Base-by-base conservation (phyloP, 2,888 invertebrate genomes). In the Meganola albula region DNA sequence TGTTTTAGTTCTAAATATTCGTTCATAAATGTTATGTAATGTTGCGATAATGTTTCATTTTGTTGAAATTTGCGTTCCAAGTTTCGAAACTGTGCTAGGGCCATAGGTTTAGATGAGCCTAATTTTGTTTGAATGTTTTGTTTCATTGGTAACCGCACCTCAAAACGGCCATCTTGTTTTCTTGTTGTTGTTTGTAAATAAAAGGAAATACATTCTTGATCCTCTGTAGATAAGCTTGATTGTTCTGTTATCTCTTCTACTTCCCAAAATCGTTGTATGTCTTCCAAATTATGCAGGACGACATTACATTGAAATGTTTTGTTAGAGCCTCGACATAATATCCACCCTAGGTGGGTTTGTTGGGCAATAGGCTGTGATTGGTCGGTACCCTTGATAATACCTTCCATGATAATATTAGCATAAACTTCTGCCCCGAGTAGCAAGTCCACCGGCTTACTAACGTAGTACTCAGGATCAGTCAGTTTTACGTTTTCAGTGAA, bases 1-100 rank as follows among this genome's bases (percentile, higher is more conserved):
- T 31, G 31, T 12, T 24, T 24, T 1, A 31, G 22, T 8, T 10
- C n/a, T 18, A 24, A 8, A n/a, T 27, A 27, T 27, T 27, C 26
- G 11, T 27, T 4, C 6, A 27, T 27, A 5, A 27, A 27, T 16
- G 16, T 1, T 10, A 6, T 26, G 10, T 26, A 26, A n/a, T 26
- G 10, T n/a, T 13, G 4, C 1, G 14, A 4, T 10, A 24, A 11
- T 5, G 8, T 1, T 14, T 10, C n/a, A 10, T 30, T 14, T 16
- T 13, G 8, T 4, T 1, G 10, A 11, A 30, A 18, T 18, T 23
- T 24, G 8, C 18, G 9, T 18, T 30, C 30, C 1, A 30, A 6
- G 4, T 24, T 11, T 7, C 18, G 3, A 10, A 30, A 30, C 12
- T 30, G 30, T 5, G 24, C 24, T 4, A 25, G 4, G 2, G 24